Base-by-base conservation (phyloP, 2,113 vertebrate species). In the Cyprinus carpio region DNA sequence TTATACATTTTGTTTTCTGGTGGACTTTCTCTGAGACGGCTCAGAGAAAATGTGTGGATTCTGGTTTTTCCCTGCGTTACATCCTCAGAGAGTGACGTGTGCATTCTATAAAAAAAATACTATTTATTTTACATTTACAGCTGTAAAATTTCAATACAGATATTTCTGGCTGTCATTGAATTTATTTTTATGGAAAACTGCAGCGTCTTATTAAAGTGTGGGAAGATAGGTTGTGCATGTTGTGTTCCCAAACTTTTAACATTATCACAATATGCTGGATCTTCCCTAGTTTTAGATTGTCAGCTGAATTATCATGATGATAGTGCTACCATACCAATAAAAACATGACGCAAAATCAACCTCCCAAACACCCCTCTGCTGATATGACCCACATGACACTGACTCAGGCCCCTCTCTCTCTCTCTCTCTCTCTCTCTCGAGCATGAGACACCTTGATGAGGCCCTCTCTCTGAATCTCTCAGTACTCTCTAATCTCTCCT, bases 21-120 rank as follows among this genome's bases (percentile, higher is more conserved):
- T 40, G 37, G 37, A 6, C 5, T n/a, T n/a, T n/a, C n/a, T n/a
- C n/a, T n/a, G n/a, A n/a, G 46, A 54, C 6, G 18, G 58, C 2
- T 69, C 34, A 43, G 25, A 72, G 75, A 85, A 83, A 85, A 85
- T 78, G 78, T 67, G 71, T 23, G 13, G 86, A 85, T 82, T 82
- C 78, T 20, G 25, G 1, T 81, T 81, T 84, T 60, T 74, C 74
- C 31, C 54, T n/a, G 2, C 7, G 58, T 72, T 88, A 82, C 75
- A 5, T 62, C 34, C 37, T 77, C 18, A 2, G 72, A 71, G 85
- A 86, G 54, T 15, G 18, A 54, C n/a, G n/a, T n/a, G n/a, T n/a
- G n/a, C n/a, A n/a, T n/a, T n/a, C n/a, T n/a, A n/a, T n/a, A n/a
- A n/a, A n/a, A n/a, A n/a, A n/a, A n/a, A n/a, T n/a, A 16, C 40